Conservation (phyloP, 2,113 vertebrate genomes). For the Cochlearius cochlearius region DNA sequence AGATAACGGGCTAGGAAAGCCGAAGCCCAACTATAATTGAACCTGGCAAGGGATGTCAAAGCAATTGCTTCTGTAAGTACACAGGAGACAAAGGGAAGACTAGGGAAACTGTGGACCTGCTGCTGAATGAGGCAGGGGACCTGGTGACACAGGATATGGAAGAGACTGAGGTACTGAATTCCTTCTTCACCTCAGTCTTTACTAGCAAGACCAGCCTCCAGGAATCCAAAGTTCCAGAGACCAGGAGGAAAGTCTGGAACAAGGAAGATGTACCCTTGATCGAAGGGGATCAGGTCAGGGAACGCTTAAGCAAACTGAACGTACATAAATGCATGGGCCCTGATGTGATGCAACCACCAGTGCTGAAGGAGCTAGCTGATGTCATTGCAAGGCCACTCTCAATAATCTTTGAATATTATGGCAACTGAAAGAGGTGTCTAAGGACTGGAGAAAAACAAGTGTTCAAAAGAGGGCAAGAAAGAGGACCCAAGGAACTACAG, state of each 20-base stretch:
- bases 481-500: not conserved
- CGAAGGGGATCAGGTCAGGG: not conserved
- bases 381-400: not conserved
- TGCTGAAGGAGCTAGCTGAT: not conserved
- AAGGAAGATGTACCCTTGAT: not conserved
- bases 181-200: not conserved
- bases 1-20: not conserved
- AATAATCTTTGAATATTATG: accelerated
- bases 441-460: not conserved
- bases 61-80: not conserved
- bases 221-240: not conserved
- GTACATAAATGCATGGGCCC: accelerated
- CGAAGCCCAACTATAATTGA: not conserved
- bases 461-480: not conserved
- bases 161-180: not conserved
- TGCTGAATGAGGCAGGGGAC: not conserved
- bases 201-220: not conserved
- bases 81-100: not conserved
- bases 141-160: not conserved
- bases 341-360: not conserved
- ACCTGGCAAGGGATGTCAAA: not conserved
- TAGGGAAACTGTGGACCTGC: not conserved
- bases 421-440: not conserved
- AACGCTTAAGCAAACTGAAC: not conserved
- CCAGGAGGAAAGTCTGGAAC: not conserved